phyloP scores from a whole-genome alignment of 2,888 invertebrate species.

The Coenonympha glycerion region DNA sequence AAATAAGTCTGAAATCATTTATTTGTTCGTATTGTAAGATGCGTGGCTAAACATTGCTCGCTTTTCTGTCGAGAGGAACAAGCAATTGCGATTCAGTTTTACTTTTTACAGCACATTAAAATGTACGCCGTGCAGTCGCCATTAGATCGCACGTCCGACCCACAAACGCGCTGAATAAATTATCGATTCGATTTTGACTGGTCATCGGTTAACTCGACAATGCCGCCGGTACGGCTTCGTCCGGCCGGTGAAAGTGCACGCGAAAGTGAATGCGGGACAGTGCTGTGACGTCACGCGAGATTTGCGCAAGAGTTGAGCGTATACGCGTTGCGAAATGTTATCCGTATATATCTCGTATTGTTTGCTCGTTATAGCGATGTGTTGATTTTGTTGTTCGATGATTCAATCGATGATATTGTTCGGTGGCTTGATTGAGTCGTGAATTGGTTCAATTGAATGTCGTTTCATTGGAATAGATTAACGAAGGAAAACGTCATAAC shows the following conservation, averaged over 20 bases:
- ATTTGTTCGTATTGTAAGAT: too few relatives aligned
- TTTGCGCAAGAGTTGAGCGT: conserved; percentile 66
- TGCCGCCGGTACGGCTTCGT: conserved; percentile 36
- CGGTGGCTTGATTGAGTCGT: not conserved
- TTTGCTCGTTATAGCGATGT: conserved; percentile 41
- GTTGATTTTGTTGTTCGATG: conserved; percentile 28
- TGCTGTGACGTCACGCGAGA: conserved; percentile 61
- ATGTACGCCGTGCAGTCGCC: conserved; percentile 9
- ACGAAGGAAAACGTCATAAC: too few relatives aligned
- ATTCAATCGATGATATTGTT: not conserved
- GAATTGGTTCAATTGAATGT: not conserved
- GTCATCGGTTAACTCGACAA: conserved; percentile 33
- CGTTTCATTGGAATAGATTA: too few relatives aligned
- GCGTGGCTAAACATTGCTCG: too few relatives aligned
- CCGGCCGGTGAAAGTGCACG: conserved; percentile 68
- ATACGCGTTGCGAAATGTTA: conserved; percentile 63
- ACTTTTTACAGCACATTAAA: not conserved
- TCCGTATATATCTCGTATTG: conserved; percentile 39
- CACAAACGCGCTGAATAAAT: conserved; percentile 37
- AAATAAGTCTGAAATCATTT: too few relatives aligned
- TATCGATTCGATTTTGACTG: conserved; percentile 37
- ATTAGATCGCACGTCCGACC: conserved; percentile 21
- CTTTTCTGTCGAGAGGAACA: conserved; percentile 1
- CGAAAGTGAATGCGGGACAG: conserved; percentile 75
- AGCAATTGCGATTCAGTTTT: not conserved